Evolutionary conservation across 2,113 vertebrate genomes (phyloP).

Genomic region (Neodontobutis hainanensis): DNA sequence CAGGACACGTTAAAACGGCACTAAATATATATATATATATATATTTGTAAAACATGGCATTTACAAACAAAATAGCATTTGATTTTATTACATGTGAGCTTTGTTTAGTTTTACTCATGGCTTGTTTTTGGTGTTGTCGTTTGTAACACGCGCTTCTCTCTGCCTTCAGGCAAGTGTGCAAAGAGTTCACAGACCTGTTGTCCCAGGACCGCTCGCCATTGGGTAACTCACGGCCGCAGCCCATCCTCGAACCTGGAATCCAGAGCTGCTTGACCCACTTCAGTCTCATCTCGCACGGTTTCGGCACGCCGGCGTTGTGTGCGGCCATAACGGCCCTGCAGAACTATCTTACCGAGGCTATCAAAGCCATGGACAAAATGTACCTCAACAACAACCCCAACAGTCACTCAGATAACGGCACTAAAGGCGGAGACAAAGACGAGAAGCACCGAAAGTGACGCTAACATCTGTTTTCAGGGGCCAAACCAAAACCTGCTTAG

Average conservation of each 20-base stretch:
- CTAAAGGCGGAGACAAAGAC: slow-evolving; percentile 98
- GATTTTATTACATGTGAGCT: neutral
- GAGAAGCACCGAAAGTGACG: slow-evolving; percentile 99
- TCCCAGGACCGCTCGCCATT: slow-evolving; percentile 99
- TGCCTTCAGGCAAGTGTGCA: slow-evolving; percentile 96
- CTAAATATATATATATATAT: too few species aligned
- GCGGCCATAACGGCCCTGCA: slow-evolving; percentile 97
- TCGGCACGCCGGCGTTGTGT: slow-evolving; percentile 96
- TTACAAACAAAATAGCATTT: neutral
- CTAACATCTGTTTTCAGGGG: slow-evolving; percentile 45
- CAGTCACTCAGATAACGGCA: slow-evolving; percentile 96
- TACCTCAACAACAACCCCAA: slow-evolving; percentile 99
- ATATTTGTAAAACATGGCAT: too few species aligned
- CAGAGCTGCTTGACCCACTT: slow-evolving; percentile 99
- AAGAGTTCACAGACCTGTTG: slow-evolving; percentile 99
- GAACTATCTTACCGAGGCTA: slow-evolving; percentile 99
- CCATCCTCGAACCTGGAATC: slow-evolving; percentile 98
- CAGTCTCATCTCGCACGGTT: slow-evolving; percentile 99
- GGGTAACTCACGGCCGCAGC: slow-evolving; percentile 97
- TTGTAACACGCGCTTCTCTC: slow-evolving; percentile 55
- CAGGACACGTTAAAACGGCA: too few species aligned
- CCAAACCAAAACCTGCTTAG: slow-evolving; percentile 24
- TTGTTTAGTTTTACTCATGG: too few species aligned
- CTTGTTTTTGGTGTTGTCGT: slow-evolving; percentile 10
- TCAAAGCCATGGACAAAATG: slow-evolving; percentile 99